Base-by-base conservation (phyloP, 2,888 invertebrate genomes). In the Spisula subtruncata region DNA sequence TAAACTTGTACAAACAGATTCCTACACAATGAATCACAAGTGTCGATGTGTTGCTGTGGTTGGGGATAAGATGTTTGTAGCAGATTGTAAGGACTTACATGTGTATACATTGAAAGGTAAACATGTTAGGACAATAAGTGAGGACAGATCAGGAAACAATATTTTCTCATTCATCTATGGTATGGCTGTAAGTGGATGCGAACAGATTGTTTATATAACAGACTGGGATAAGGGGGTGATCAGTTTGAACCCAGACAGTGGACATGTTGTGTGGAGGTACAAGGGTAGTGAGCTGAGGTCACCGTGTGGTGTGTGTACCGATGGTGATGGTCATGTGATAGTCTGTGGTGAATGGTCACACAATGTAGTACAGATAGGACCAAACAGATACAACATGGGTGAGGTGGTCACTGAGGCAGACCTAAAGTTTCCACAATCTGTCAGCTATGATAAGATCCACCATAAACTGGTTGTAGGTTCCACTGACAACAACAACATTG, bases 101-200 rank as follows among this genome's bases (percentile, higher is more conserved):
- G 25, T 81, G 29, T 81, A 81, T 29, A 51, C 51, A 81, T 54
- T 81, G 81, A 51, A 51, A 51, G 81, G 81, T 29, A 18, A 81
- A 25, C 54, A 14, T 12, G 48, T 81, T 16, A 54, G 29, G 54
- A 51, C 81, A 0, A 54, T 81, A 2, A n/a, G n/a, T 16, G 51
- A 81, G 54, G 51, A 81, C 16, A 29, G 25, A 32, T 81, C 54
- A 14, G 81, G 54, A 12, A 54, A 29, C 51, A 1, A n/a, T 29
- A 54, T 81, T 1, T 81, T 81, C 32, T 10, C 25, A 32, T 16
- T 25, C 12, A 81, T 81, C 54, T n/a, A 18, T 2, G 81, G 51
- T 25, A 54, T 51, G 25, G 25, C 29, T 18, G 48, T 51, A 16
- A 81, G 54, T 54, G 54, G 32, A 10, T 29, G 54, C 20, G 35